Evolutionary conservation across 2,888 invertebrate species (phyloP).

Genomic region (Drosophila formosana): DNA sequence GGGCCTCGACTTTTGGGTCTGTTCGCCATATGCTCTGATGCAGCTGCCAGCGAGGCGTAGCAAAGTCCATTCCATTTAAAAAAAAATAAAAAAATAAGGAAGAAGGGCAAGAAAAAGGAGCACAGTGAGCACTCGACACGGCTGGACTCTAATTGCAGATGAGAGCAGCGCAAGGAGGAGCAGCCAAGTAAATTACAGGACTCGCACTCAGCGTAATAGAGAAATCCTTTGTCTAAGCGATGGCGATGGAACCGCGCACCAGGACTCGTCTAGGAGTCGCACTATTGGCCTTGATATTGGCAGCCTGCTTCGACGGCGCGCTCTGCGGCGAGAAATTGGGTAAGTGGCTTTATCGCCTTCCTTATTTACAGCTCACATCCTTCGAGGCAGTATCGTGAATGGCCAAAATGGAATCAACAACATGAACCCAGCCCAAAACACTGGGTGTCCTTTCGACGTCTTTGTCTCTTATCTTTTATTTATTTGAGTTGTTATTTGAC

Average conservation of each 20-base stretch:
- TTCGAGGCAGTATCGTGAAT: slow-evolving; percentile 28
- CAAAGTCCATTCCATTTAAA: slow-evolving; percentile 29
- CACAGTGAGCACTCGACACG: background rate
- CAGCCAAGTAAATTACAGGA: slow-evolving; percentile 40
- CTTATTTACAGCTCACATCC: slow-evolving; percentile 69
- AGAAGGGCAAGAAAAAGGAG: background rate
- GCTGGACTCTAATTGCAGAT: slow-evolving; percentile 59
- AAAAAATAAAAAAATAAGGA: slow-evolving; percentile 1
- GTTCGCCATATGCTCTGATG: slow-evolving; percentile 51
- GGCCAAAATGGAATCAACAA: slow-evolving; percentile 36
- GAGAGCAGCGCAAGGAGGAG: slow-evolving; percentile 31
- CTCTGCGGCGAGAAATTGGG: slow-evolving; percentile 82
- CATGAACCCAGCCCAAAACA: slow-evolving; percentile 10
- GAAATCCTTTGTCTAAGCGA: slow-evolving; percentile 59
- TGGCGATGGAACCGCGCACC: slow-evolving; percentile 43
- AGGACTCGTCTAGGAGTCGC: slow-evolving; percentile 35
- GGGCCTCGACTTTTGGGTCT: slow-evolving; percentile 18
- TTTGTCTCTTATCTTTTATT: slow-evolving; percentile 68
- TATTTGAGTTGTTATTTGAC: slow-evolving; percentile 71
- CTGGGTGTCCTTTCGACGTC: slow-evolving; percentile 35
- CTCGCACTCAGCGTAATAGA: slow-evolving; percentile 43
- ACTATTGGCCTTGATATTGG: slow-evolving; percentile 63
- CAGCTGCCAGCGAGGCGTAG: slow-evolving; percentile 53
- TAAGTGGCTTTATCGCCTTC: slow-evolving; percentile 72
- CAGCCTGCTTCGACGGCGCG: slow-evolving; percentile 64